These are phyloP conservation scores for Drosophila watanabei DNA, from an alignment of 1,140 invertebrate species.

Conservation along the genomic window DNA sequence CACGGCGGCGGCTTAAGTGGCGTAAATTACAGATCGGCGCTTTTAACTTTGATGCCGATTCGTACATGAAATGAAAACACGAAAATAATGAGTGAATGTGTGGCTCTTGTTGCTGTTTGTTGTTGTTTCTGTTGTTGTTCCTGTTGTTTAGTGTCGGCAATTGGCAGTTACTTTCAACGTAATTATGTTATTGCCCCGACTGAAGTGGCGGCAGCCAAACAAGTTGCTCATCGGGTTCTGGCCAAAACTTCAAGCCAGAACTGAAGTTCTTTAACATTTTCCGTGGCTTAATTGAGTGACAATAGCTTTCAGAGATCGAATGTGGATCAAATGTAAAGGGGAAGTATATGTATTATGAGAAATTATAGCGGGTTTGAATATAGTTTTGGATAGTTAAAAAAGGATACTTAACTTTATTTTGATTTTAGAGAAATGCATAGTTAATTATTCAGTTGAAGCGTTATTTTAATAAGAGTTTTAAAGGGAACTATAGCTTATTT, in stretches of 20 bases:
- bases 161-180: slow-evolving; percentile 56
- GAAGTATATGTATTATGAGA: neutral
- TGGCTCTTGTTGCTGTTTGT: slow-evolving; percentile 42
- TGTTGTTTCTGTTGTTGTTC: slow-evolving; percentile 42
- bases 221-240: slow-evolving; percentile 48
- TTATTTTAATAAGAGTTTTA: neutral
- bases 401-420: no score
- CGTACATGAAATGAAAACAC: slow-evolving; percentile 86
- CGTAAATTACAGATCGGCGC: slow-evolving; percentile 85
- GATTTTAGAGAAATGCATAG: neutral
- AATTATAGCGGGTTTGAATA: neutral
- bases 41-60: slow-evolving; percentile 85
- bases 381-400: neutral
- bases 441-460: neutral
- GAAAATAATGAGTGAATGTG: slow-evolving; percentile 81
- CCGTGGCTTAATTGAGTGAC: slow-evolving; percentile 26
- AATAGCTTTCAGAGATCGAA: slow-evolving; percentile 14
- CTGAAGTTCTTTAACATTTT: slow-evolving; percentile 3
- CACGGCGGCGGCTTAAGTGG: slow-evolving; percentile 84
- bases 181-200: slow-evolving; percentile 61
- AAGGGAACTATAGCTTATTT: neutral
- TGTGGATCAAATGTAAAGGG: neutral
- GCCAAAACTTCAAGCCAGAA: slow-evolving; percentile 10
- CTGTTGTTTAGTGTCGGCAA: slow-evolving; percentile 51
- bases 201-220: slow-evolving; percentile 49